A percentile compares a stretch with the other conserved stretches of the same genome.
Evolutionary conservation across 2,888 invertebrate genomes (phyloP).

Genomic region (Stenolophus ochropezus): DNA sequence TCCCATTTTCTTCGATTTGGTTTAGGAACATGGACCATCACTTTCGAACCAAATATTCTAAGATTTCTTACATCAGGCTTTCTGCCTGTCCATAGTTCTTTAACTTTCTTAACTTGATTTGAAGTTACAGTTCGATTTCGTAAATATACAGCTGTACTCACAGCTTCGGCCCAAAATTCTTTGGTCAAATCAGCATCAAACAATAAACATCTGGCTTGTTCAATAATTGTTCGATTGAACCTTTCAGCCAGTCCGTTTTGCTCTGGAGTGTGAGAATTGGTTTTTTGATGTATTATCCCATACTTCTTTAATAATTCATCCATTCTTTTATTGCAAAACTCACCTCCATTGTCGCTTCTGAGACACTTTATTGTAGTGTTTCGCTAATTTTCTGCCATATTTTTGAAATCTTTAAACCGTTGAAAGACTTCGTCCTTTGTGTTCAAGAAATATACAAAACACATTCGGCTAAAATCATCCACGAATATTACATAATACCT

Average conservation of each 20-base stretch:
- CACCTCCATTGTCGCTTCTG: conserved; percentile 65
- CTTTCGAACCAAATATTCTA: conserved; percentile 48
- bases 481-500: conserved; percentile 66
- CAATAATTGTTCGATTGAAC: conserved; percentile 63
- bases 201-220: conserved; percentile 64
- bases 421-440: conserved; percentile 63
- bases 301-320: conserved; percentile 60
- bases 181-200: conserved; percentile 32
- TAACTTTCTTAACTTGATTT: conserved; percentile 43
- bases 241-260: conserved; percentile 61
- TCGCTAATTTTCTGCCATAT: conserved; percentile 63
- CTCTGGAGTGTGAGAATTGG: conserved; percentile 55
- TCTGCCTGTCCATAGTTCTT: conserved; percentile 46
- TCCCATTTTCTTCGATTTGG: conserved; percentile 55
- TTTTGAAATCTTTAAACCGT: conserved; percentile 63
- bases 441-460: conserved; percentile 65
- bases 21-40: conserved; percentile 53
- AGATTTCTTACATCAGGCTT: conserved; percentile 64
- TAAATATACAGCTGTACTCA: conserved; percentile 46
- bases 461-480: conserved; percentile 65
- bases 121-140: conserved; percentile 45
- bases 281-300: conserved; percentile 59
- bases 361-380: conserved; percentile 64
- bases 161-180: conserved; percentile 37
- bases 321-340: conserved; percentile 62